Conservation (phyloP, 2,888 invertebrate species). For the Bruchidius siliquastri region DNA sequence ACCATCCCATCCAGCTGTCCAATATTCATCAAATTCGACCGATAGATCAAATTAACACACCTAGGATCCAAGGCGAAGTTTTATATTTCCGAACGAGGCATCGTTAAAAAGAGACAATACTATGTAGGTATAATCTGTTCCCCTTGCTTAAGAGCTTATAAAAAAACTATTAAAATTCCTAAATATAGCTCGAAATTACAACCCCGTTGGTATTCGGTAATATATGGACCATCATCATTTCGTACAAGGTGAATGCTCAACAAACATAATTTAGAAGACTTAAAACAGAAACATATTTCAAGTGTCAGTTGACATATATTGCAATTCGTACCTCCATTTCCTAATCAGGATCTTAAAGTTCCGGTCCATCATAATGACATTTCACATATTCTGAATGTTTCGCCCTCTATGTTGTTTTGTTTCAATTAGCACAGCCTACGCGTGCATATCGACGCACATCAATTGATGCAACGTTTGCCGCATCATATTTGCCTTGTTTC, state of each 20-base stretch:
- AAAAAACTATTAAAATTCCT: not conserved
- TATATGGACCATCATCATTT: not conserved
- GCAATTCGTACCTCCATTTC: too few species aligned
- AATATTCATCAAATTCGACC: not conserved
- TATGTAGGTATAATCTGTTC: not conserved
- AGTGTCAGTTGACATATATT: too few species aligned
- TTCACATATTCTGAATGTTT: not conserved
- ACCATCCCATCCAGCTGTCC: not conserved
- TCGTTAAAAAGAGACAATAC: not conserved
- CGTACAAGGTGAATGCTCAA: not conserved
- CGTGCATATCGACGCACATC: not conserved
- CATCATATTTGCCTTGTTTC: slow-evolving; percentile 11
- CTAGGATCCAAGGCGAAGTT: not conserved
- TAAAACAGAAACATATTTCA: too few species aligned
- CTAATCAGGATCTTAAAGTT: too few species aligned
- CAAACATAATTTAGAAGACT: not conserved
- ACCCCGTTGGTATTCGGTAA: not conserved
- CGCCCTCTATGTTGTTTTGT: not conserved
- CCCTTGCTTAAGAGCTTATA: not conserved
- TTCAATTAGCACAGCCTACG: not conserved
- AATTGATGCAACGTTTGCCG: not conserved
- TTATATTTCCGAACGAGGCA: not conserved
- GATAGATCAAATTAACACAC: not conserved
- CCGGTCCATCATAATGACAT: too few species aligned
- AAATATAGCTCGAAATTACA: not conserved